Conservation (phyloP, 2,113 vertebrate genomes). For the Telmatochromis sp. region DNA sequence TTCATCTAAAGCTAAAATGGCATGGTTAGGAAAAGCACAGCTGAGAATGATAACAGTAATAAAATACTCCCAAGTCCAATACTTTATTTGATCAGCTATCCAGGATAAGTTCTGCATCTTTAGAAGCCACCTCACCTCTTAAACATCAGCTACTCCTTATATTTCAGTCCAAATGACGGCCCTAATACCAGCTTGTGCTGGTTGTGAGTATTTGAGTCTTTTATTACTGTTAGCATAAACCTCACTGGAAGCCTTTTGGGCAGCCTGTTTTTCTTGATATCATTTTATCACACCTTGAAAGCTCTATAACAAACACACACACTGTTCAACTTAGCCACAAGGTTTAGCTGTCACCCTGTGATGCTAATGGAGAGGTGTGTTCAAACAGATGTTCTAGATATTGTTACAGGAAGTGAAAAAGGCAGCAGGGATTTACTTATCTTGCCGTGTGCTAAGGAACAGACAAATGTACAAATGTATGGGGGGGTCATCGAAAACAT, state of each 20-base stretch:
- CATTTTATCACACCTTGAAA: neutral
- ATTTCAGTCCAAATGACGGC: neutral
- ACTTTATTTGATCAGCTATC: neutral
- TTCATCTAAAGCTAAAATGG: neutral
- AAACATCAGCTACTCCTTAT: neutral
- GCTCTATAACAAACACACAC: neutral
- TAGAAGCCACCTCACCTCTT: neutral
- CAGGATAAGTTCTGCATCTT: neutral
- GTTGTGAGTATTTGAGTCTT: neutral
- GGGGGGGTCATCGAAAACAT: neutral
- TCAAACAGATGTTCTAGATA: slow-evolving; percentile 41
- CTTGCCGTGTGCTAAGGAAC: neutral
- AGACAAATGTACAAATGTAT: neutral
- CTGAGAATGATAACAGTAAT: neutral
- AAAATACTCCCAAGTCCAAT: neutral
- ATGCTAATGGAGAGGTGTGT: slow-evolving; percentile 13
- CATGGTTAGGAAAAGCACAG: slow-evolving; percentile 7
- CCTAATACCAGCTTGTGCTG: neutral
- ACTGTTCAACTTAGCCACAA: neutral
- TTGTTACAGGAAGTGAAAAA: neutral
- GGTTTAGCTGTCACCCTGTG: slow-evolving; percentile 6
- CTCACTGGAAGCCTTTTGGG: neutral
- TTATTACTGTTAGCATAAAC: neutral
- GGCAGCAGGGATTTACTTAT: neutral
- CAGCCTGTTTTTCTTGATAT: slow-evolving; percentile 5